A percentile compares a stretch with the other conserved stretches of the same genome.
phyloP scores from a whole-genome alignment of 2,888 invertebrate species.

The Eudemis profundana region DNA sequence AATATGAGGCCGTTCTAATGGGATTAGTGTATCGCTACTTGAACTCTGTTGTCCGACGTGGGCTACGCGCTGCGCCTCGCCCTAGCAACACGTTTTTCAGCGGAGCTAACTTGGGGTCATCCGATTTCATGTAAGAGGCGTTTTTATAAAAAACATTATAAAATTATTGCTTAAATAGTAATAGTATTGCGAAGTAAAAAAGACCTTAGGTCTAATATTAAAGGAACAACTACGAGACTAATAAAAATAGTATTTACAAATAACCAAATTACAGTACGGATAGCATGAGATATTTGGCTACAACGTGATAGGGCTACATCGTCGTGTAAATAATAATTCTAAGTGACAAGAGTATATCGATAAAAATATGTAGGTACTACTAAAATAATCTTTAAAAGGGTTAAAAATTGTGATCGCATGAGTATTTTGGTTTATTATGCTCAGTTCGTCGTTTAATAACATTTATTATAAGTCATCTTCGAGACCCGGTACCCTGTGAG shows the following conservation, averaged over 20 bases:
- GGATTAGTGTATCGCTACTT: constrained; percentile 55
- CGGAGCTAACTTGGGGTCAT: constrained; percentile 49
- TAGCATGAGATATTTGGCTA: constrained; percentile 83
- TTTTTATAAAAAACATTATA: constrained; percentile 64
- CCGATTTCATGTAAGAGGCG: constrained; percentile 40
- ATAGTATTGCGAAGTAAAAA: constrained; percentile 81
- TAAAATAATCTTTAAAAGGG: constrained; percentile 66
- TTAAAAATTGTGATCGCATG: constrained; percentile 75
- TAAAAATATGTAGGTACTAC: constrained; percentile 54
- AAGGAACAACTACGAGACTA: constrained; percentile 81
- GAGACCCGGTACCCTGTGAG: constrained; percentile 80
- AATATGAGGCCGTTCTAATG: constrained; percentile 58
- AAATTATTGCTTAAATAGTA: constrained; percentile 81
- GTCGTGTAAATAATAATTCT: constrained; percentile 66
- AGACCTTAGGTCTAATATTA: constrained; percentile 79
- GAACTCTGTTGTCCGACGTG: constrained; percentile 61
- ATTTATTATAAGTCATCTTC: constrained; percentile 59
- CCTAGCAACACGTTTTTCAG: constrained; percentile 49
- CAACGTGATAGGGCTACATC: constrained; percentile 79
- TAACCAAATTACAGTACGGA: constrained; percentile 68
- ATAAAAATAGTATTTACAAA: constrained; percentile 79
- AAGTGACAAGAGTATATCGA: constrained; percentile 62
- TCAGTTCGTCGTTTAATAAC: constrained; percentile 59
- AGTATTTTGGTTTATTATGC: constrained; percentile 79
- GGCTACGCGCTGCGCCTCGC: constrained; percentile 51